Conservation (phyloP, 2,797 vertebrate species). For the Hafferia zeledoni region DNA sequence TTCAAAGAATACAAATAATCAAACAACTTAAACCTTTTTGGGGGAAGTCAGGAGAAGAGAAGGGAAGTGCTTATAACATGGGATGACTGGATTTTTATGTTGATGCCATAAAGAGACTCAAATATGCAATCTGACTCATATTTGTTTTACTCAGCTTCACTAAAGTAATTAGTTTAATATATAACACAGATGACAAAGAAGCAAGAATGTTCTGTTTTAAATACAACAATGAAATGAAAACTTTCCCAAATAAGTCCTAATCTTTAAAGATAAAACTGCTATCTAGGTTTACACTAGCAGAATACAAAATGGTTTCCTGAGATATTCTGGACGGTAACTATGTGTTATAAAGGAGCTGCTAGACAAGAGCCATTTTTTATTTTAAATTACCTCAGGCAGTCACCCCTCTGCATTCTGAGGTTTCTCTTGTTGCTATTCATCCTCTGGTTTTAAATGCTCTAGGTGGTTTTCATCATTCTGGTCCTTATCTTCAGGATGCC, state of each 20-base stretch:
- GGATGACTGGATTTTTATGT: slow-evolving; percentile 52
- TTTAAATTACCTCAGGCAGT: slow-evolving; percentile 50
- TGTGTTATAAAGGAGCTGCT: slow-evolving; percentile 37
- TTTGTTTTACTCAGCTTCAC: slow-evolving; percentile 22
- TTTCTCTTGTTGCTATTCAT: background rate
- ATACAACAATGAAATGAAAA: slow-evolving; percentile 52
- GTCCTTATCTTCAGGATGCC: background rate
- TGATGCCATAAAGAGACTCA: slow-evolving; percentile 30
- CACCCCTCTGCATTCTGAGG: slow-evolving; percentile 34
- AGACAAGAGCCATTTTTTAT: slow-evolving; percentile 64
- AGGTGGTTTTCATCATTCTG: slow-evolving; percentile 7
- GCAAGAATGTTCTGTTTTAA: slow-evolving; percentile 12
- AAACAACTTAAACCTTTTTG: slow-evolving; percentile 14
- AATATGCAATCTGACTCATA: slow-evolving; percentile 13
- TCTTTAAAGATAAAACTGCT: slow-evolving; percentile 61
- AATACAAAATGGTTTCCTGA: slow-evolving; percentile 61
- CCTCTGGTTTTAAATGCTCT: background rate
- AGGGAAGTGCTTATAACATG: slow-evolving; percentile 10
- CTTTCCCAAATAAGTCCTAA: slow-evolving; percentile 61
- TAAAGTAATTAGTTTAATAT: slow-evolving; percentile 48
- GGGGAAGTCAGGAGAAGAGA: background rate
- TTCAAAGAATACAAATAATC: slow-evolving; percentile 60
- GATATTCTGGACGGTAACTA: slow-evolving; percentile 56
- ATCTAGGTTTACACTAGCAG: slow-evolving; percentile 52
- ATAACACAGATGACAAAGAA: slow-evolving; percentile 10